These are phyloP conservation scores for Pocillopora grandis DNA, from an alignment of 92 coral and sea anemone species.

Conservation along the genomic window DNA sequence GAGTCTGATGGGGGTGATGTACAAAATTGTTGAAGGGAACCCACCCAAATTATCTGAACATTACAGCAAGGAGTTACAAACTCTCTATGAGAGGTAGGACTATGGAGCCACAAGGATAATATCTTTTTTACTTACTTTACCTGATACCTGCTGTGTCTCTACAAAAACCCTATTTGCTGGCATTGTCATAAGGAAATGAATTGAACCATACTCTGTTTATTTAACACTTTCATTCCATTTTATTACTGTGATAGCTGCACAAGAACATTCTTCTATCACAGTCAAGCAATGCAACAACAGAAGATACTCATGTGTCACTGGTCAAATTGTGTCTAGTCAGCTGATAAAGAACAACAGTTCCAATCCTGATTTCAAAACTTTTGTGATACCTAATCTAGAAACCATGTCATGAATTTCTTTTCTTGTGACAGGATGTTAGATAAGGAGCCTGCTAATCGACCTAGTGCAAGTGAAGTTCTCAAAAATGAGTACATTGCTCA, in stretches of 20 bases:
- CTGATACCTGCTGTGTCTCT: neutral
- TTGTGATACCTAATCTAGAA: neutral
- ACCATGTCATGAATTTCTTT: neutral
- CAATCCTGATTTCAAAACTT: neutral
- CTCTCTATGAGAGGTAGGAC: constrained; percentile 67
- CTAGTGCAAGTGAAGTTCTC: constrained; percentile 78
- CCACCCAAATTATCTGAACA: constrained; percentile 78
- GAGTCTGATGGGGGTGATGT: constrained; percentile 98
- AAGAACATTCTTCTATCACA: too few relatives aligned
- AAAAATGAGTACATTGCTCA: constrained; percentile 76
- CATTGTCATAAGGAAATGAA: too few relatives aligned
- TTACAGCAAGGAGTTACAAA: constrained; percentile 74
- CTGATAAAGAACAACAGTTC: too few relatives aligned
- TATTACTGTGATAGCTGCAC: too few relatives aligned
- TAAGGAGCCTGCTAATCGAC: constrained; percentile 81
- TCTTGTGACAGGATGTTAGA: constrained; percentile 69
- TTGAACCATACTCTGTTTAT: too few relatives aligned
- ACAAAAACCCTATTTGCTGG: too few relatives aligned
- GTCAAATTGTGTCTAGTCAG: too few relatives aligned
- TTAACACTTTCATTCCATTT: neutral
- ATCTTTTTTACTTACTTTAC: neutral
- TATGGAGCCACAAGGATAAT: neutral
- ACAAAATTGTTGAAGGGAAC: constrained; percentile 90
- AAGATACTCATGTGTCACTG: too few relatives aligned
- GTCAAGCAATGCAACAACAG: too few relatives aligned